Evolutionary conservation across 2,113 vertebrate species (phyloP).

Genomic region (Otocyon megalotis): DNA sequence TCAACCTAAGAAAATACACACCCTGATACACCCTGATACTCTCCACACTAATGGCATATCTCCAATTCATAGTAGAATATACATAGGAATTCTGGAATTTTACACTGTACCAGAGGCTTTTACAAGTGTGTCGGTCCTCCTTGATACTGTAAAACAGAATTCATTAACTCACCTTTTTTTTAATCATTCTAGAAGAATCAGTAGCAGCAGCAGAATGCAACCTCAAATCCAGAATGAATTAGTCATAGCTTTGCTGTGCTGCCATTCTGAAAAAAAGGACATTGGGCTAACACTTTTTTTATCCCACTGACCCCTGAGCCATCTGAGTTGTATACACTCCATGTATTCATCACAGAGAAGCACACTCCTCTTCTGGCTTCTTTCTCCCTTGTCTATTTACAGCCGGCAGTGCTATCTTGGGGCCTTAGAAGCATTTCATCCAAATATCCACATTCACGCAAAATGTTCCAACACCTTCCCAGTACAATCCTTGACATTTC

Average conservation of each 20-base stretch:
- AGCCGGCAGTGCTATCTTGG: constrained; percentile 7
- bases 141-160: neutral
- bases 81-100: neutral
- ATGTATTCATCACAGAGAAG: neutral
- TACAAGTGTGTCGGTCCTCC: neutral
- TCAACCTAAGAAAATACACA: constrained; percentile 18
- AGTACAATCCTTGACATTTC: constrained; percentile 54
- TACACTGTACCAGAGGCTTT: neutral
- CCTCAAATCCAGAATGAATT: neutral
- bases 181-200: neutral
- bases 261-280: neutral
- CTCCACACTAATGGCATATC: neutral
- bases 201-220: neutral
- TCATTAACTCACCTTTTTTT: neutral
- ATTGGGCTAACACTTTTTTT: neutral
- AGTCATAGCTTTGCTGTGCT: neutral
- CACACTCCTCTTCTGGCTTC: neutral
- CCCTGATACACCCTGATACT: neutral
- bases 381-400: neutral
- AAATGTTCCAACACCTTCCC: constrained; percentile 54
- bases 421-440: constrained; percentile 44
- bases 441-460: constrained; percentile 49
- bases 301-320: neutral
- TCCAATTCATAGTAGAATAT: neutral
- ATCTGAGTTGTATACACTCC: fast-evolving